Conservation (phyloP, 2,797 vertebrate species). For the Sarcoramphus papa region DNA sequence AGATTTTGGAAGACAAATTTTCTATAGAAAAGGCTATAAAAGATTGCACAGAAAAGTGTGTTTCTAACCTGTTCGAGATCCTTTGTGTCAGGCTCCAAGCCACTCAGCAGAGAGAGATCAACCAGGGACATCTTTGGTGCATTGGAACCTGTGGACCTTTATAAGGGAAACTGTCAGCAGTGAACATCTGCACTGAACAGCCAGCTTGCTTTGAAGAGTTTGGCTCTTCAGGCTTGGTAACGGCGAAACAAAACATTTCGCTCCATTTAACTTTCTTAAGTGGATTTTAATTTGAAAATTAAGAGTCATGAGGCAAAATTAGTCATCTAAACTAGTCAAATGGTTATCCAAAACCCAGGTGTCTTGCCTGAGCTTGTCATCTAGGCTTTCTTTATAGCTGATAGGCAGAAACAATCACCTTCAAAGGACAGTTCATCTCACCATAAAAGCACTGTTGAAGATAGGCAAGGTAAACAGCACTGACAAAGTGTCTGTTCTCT, state of each 20-base stretch:
- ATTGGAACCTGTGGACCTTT: constrained; percentile 36
- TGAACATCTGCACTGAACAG: background rate
- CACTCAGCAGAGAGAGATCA: constrained; percentile 74
- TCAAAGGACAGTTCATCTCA: background rate
- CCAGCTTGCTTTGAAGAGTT: background rate
- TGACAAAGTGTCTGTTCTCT: background rate
- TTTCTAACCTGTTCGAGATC: constrained; percentile 68
- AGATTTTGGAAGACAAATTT: background rate
- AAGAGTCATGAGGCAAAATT: background rate
- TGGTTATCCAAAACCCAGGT: background rate
- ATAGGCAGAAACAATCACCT: background rate
- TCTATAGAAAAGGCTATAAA: background rate
- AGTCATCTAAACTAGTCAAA: background rate
- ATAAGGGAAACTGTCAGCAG: background rate
- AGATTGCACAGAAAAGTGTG: background rate
- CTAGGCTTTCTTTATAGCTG: background rate
- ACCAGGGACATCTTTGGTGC: constrained; percentile 72
- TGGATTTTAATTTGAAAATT: background rate
- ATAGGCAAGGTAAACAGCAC: background rate
- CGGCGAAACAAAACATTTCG: background rate
- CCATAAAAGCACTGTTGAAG: background rate
- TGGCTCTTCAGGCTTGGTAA: background rate
- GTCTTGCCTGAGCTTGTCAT: background rate
- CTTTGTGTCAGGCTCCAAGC: constrained; percentile 64
- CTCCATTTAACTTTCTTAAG: background rate